Conservation (phyloP, 2,113 vertebrate genomes). For the Crypturellus undulatus region DNA sequence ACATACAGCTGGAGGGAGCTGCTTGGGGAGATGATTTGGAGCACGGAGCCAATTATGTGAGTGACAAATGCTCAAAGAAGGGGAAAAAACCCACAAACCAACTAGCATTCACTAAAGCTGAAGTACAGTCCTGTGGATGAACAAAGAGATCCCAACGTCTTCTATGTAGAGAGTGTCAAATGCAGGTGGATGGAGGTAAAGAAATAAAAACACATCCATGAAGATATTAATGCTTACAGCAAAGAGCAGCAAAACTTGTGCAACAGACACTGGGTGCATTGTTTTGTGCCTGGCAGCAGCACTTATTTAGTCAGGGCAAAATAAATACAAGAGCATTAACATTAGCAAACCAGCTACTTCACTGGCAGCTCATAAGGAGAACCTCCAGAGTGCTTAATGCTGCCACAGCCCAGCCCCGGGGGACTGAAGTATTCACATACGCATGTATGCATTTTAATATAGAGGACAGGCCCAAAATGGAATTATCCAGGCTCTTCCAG, state of each 20-base stretch:
- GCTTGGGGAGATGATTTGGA: not conserved
- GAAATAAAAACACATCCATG: not conserved
- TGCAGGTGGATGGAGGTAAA: not conserved
- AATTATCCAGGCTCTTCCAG: not conserved
- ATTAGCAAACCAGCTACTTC: conserved; percentile 27
- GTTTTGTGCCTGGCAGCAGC: not conserved
- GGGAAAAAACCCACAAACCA: not conserved
- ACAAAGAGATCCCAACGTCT: not conserved
- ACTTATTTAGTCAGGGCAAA: not conserved
- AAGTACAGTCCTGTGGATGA: not conserved
- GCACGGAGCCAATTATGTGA: not conserved
- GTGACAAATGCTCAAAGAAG: not conserved
- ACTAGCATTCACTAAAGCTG: not conserved
- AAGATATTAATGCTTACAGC: not conserved
- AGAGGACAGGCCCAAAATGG: not conserved
- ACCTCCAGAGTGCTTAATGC: conserved; percentile 10
- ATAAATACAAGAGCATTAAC: conserved; percentile 4
- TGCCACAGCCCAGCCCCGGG: not conserved
- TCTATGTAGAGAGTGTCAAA: not conserved
- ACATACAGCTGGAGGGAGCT: not conserved
- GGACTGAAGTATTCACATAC: not conserved
- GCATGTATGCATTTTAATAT: conserved; percentile 3
- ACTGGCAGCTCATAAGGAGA: conserved; percentile 16
- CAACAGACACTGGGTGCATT: not conserved
- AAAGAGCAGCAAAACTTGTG: not conserved